These are phyloP conservation scores for Darevskia mixta DNA, from an alignment of 2,797 vertebrate genomes.

Conservation along the genomic window DNA sequence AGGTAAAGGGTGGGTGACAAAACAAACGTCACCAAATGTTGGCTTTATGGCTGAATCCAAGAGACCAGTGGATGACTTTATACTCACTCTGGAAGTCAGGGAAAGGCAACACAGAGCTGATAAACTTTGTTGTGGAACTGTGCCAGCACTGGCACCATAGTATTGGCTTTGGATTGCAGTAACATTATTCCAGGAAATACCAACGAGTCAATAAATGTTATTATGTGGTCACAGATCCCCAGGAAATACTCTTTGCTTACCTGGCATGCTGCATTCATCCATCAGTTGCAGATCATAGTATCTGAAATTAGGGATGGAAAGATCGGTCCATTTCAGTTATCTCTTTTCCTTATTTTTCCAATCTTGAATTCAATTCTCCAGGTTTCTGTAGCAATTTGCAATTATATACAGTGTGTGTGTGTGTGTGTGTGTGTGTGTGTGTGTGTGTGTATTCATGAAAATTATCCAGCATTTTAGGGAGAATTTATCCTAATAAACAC, in stretches of 20 bases:
- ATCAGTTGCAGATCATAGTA: neutral
- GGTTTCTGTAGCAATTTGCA: too few relatives aligned
- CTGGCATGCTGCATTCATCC: neutral
- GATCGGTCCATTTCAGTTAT: too few relatives aligned
- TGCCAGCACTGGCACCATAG: conserved; percentile 23
- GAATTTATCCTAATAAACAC: too few relatives aligned
- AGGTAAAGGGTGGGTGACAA: conserved; percentile 47
- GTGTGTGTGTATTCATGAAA: too few relatives aligned
- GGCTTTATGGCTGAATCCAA: conserved; percentile 50
- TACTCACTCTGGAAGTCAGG: conserved; percentile 55
- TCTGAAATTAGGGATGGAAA: too few relatives aligned
- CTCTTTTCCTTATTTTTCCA: too few relatives aligned
- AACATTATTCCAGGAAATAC: conserved; percentile 42
- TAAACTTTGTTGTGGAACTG: conserved; percentile 50
- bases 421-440: too few relatives aligned
- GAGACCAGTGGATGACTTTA: conserved; percentile 51
- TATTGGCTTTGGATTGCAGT: conserved; percentile 36
- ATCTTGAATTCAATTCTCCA: too few relatives aligned
- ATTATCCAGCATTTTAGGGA: too few relatives aligned
- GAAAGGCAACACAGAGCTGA: conserved; percentile 52
- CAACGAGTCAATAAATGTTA: neutral
- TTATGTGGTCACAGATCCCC: conserved; percentile 1
- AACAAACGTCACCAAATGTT: conserved; percentile 36
- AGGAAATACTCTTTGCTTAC: neutral
- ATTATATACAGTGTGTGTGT: too few relatives aligned